phyloP scores from a whole-genome alignment of 2,797 vertebrate genomes.

The Eutrigla gurnardus region DNA sequence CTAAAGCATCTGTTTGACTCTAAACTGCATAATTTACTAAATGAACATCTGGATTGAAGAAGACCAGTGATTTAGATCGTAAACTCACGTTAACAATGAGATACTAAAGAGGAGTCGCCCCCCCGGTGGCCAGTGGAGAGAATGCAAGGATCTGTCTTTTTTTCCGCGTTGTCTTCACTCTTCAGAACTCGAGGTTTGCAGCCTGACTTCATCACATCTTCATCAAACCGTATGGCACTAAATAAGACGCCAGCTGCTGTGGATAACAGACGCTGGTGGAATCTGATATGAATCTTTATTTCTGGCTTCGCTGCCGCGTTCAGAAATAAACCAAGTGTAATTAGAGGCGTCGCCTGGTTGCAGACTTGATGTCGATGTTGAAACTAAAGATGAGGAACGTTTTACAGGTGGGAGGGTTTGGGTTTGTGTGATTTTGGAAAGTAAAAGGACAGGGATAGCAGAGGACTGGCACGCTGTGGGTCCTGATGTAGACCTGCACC shows the following conservation, averaged over 20 bases:
- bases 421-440: neutral
- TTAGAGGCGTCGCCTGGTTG: neutral
- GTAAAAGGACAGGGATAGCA: constrained; percentile 7
- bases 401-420: neutral
- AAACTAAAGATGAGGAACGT: neutral
- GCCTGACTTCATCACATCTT: neutral
- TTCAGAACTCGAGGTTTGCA: too few relatives aligned
- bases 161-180: too few relatives aligned
- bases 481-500: neutral
- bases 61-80: too few relatives aligned
- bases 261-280: constrained; percentile 17
- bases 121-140: too few relatives aligned
- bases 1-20: too few relatives aligned
- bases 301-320: constrained; percentile 5
- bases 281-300: constrained; percentile 16
- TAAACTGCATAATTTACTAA: too few relatives aligned
- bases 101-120: too few relatives aligned
- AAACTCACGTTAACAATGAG: too few relatives aligned
- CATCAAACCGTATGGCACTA: neutral
- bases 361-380: neutral
- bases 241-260: constrained; percentile 6
- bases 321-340: neutral
- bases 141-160: too few relatives aligned
- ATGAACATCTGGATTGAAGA: too few relatives aligned
- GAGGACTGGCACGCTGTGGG: neutral